phyloP scores from a whole-genome alignment of 2,888 invertebrate genomes.

The Carterocephalus palaemon region DNA sequence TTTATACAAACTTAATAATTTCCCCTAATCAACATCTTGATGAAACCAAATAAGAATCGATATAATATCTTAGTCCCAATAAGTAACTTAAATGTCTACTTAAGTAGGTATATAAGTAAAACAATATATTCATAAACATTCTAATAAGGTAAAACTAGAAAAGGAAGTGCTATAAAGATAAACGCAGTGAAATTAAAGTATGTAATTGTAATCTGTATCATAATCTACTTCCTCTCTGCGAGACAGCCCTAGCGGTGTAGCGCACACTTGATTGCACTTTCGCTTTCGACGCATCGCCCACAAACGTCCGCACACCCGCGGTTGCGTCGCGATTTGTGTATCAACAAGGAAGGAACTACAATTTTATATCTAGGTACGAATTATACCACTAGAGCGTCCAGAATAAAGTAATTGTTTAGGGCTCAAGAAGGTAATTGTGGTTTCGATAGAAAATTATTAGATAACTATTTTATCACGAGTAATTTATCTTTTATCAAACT shows the following conservation, averaged over 20 bases:
- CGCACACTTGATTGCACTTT: conserved; percentile 54
- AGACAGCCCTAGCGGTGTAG: conserved; percentile 11
- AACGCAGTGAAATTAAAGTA: conserved; percentile 2
- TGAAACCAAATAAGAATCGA: no score
- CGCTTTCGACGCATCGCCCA: conserved; percentile 52
- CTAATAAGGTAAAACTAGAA: no score
- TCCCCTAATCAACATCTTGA: no score
- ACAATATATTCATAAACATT: no score
- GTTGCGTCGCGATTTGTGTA: conserved; percentile 15
- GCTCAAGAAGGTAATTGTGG: conserved; percentile 4
- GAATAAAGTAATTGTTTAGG: conserved; percentile 1
- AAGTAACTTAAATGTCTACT: no score
- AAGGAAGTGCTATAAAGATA: no score
- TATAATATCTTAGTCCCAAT: no score
- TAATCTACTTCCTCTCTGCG: conserved; percentile 5
- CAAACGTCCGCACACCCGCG: conserved; percentile 23
- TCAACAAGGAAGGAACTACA: conserved; percentile 17
- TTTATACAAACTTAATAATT: no score
- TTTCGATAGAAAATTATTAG: no score
- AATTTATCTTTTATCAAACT: no score
- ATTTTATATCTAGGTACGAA: conserved; percentile 2
- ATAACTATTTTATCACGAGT: no score
- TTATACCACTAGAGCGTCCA: conserved; percentile 16
- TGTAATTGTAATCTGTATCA: conserved; percentile 10
- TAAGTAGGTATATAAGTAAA: no score